phyloP scores from a whole-genome alignment of 2,797 vertebrate species.

The Adelosebastes latens region DNA sequence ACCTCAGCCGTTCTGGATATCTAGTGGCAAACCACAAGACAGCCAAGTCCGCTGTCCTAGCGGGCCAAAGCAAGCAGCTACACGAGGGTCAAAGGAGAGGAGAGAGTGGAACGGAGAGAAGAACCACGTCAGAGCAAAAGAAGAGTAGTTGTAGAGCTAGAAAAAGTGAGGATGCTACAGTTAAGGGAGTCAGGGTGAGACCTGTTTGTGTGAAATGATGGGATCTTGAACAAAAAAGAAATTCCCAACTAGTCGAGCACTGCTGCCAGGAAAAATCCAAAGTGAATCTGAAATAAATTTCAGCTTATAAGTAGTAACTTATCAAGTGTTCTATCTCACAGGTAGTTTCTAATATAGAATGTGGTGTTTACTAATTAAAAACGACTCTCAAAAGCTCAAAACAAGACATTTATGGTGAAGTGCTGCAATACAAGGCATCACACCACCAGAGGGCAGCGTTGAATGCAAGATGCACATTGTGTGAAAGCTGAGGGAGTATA shows the following conservation, averaged over 20 bases:
- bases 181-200: neutral
- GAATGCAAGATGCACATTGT: neutral
- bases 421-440: neutral
- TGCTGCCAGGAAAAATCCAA: neutral
- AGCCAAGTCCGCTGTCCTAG: slow-evolving; percentile 2
- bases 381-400: neutral
- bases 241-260: neutral
- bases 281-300: neutral
- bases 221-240: neutral
- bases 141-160: neutral
- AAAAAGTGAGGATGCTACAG: neutral
- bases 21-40: slow-evolving; percentile 22
- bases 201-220: neutral
- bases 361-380: neutral
- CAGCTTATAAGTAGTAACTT: neutral
- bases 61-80: slow-evolving; percentile 40
- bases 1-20: slow-evolving; percentile 39
- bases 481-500: neutral
- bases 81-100: slow-evolving; percentile 23
- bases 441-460: slow-evolving; percentile 56
- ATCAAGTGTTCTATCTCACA: neutral
- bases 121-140: neutral
- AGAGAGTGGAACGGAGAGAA: neutral
- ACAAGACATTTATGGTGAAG: neutral
- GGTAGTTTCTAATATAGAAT: neutral